These are phyloP conservation scores for Acropora tenuis DNA, from an alignment of 64 coral and sea anemone genomes.

Conservation along the genomic window DNA sequence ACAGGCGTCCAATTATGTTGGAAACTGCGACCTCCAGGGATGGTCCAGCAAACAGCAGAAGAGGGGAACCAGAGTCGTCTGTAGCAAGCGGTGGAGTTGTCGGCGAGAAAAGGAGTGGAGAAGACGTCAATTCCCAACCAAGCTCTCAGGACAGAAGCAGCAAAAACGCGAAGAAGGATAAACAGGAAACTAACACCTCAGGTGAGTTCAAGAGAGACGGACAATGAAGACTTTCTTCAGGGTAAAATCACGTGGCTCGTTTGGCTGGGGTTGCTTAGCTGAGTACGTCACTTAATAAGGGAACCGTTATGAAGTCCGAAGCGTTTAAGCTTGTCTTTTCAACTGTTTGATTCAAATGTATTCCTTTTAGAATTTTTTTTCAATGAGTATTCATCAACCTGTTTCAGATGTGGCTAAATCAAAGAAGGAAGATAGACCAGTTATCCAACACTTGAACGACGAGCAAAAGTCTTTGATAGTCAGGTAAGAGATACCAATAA, in stretches of 20 bases:
- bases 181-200: not conserved
- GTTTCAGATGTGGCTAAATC: not conserved
- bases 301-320: too few relatives aligned
- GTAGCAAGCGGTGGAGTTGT: not conserved
- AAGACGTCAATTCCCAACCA: not conserved
- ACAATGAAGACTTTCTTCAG: too few relatives aligned
- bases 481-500: constrained; percentile 49
- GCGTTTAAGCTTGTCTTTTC: too few relatives aligned
- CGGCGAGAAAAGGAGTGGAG: constrained; percentile 16
- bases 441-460: constrained; percentile 70
- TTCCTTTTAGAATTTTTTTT: too few relatives aligned
- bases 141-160: not conserved
- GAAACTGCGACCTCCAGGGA: constrained; percentile 47
- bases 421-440: not conserved
- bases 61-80: constrained; percentile 7
- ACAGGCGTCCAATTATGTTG: constrained; percentile 94
- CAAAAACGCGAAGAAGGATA: constrained; percentile 46
- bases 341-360: too few relatives aligned
- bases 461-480: constrained; percentile 74
- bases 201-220: not conserved
- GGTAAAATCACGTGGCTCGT: too few relatives aligned
- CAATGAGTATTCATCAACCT: not conserved
- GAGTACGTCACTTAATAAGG: too few relatives aligned
- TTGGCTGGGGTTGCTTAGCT: too few relatives aligned
- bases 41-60: constrained; percentile 5